Evolutionary conservation across 53 echinoderm and acorn worm species (phyloP).

Genomic region (Antedon mediterranea): DNA sequence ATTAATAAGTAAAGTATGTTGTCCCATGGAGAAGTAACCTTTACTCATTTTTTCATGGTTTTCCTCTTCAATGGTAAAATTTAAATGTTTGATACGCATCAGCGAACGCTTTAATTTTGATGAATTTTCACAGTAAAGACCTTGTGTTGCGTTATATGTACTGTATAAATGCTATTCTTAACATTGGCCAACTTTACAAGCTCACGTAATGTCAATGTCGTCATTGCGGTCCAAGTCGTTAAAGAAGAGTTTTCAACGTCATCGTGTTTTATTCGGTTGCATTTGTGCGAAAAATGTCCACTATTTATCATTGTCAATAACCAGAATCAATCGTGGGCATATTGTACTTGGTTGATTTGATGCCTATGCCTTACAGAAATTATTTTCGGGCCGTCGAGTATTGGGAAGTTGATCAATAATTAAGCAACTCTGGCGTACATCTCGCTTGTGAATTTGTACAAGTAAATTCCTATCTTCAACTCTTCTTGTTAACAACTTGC

Average conservation of each 20-base stretch:
- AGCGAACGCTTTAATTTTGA: too few species aligned
- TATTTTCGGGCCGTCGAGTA: not conserved
- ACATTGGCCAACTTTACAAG: too few species aligned
- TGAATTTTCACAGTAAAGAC: too few species aligned
- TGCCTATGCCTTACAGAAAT: not conserved
- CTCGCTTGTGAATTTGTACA: not conserved
- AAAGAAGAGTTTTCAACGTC: not conserved
- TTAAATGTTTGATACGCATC: too few species aligned
- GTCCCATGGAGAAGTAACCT: too few species aligned
- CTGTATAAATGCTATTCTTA: too few species aligned
- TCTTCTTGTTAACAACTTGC: not conserved
- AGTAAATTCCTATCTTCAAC: not conserved
- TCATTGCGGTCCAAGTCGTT: not conserved
- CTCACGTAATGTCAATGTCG: not conserved
- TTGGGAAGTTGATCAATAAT: not conserved
- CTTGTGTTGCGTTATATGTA: too few species aligned
- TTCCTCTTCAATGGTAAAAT: too few species aligned
- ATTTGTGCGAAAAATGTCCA: not conserved
- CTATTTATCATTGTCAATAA: not conserved
- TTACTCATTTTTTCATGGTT: too few species aligned
- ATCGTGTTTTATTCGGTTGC: not conserved
- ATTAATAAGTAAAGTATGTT: too few species aligned
- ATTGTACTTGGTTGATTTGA: not conserved
- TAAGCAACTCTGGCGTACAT: not conserved
- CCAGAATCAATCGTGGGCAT: not conserved